These are phyloP conservation scores for Cyprinodon diabolis DNA, from an alignment of 2,797 vertebrate genomes.

Conservation along the genomic window DNA sequence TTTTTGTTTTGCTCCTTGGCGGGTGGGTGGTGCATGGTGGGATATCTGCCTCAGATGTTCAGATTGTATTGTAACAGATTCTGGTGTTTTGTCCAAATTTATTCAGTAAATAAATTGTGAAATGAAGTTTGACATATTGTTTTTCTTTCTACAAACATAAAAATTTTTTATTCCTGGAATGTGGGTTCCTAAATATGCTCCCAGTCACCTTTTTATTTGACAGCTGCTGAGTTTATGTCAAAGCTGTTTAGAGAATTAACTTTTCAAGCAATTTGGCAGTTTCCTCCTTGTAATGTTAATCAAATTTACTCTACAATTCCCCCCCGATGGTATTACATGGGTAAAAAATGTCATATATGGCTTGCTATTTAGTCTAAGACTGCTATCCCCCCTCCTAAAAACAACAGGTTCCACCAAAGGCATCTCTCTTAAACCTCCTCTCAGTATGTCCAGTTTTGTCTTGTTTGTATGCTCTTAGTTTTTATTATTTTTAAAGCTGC, in stretches of 20 bases:
- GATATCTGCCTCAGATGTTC: constrained; percentile 99
- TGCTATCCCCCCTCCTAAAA: too few species aligned
- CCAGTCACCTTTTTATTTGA: too few species aligned
- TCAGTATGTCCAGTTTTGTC: too few species aligned
- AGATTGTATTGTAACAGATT: constrained; percentile 98
- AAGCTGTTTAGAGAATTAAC: neutral
- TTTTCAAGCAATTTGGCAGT: neutral
- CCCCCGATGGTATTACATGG: neutral
- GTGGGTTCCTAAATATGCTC: neutral
- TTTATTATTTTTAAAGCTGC: too few species aligned
- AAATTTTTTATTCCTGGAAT: neutral
- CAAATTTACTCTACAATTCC: neutral
- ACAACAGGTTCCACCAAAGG: too few species aligned
- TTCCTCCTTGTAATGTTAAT: neutral
- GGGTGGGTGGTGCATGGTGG: constrained; percentile 94
- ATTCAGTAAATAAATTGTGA: constrained; percentile 99
- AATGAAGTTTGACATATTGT: constrained; percentile 83
- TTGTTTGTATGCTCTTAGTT: too few species aligned
- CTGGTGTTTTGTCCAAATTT: constrained; percentile 99
- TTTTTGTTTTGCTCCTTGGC: constrained; percentile 75
- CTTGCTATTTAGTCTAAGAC: too few species aligned
- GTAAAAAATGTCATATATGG: neutral
- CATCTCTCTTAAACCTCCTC: too few species aligned
- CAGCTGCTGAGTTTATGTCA: neutral
- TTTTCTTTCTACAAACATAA: neutral